phyloP scores from a whole-genome alignment of 2,888 invertebrate genomes.

The Catotricha subobsoleta region DNA sequence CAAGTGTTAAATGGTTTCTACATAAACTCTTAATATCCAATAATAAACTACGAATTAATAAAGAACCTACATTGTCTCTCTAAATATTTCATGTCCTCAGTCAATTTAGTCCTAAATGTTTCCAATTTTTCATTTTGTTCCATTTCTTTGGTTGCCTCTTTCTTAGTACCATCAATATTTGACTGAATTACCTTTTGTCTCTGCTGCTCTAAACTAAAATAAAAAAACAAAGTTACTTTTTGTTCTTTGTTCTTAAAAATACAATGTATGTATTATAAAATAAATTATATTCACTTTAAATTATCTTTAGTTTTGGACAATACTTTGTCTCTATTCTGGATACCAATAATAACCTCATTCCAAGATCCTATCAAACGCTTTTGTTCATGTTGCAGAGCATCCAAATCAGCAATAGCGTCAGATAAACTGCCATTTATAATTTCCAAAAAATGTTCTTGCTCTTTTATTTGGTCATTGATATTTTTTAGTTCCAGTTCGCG shows the following conservation, averaged over 20 bases:
- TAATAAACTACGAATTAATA: not conserved
- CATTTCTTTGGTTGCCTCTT: slow-evolving; percentile 45
- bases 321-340: slow-evolving; percentile 48
- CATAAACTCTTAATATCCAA: not conserved
- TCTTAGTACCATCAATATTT: slow-evolving; percentile 48
- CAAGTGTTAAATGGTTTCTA: too few relatives aligned
- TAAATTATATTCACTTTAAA: slow-evolving; percentile 32
- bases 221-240: slow-evolving; percentile 7
- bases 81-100: slow-evolving; percentile 35
- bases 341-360: slow-evolving; percentile 54
- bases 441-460: slow-evolving; percentile 45
- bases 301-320: slow-evolving; percentile 41
- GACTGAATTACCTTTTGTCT: slow-evolving; percentile 35
- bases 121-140: slow-evolving; percentile 44
- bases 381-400: slow-evolving; percentile 50
- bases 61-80: slow-evolving; percentile 27
- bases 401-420: slow-evolving; percentile 53
- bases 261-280: too few relatives aligned
- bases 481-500: slow-evolving; percentile 46
- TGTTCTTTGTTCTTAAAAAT: not conserved
- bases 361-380: slow-evolving; percentile 50
- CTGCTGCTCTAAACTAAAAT: slow-evolving; percentile 37
- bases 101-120: slow-evolving; percentile 38
- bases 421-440: slow-evolving; percentile 39
- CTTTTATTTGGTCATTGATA: slow-evolving; percentile 43